Base-by-base conservation (phyloP, 2,113 vertebrate species). In the Rhinoptilus africanus region DNA sequence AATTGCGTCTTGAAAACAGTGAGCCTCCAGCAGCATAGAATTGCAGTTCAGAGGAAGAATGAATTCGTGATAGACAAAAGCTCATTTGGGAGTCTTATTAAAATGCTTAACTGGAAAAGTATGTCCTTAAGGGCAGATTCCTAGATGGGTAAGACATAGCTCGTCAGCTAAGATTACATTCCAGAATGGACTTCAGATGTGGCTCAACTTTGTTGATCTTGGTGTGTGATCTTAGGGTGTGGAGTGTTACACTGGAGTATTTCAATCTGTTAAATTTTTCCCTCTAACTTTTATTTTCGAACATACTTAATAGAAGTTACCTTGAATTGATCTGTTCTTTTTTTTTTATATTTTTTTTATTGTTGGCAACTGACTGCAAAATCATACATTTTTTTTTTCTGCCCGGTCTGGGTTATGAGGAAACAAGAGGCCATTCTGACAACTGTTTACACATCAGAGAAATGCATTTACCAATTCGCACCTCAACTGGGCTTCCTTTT, bases 101-200 rank as follows among this genome's bases (percentile, higher is more conserved):
- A 87, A 88, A 30, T 41, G 72, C 74, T 83, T 80, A 57, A 62
- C 50, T 95, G 59, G 75, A 88, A 90, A 96, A 96, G 60, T 45
- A 53, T 80, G 79, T 86, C 90, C 93, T 94, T 23, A 76, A 91
- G 90, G 92, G 82, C 78, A 83, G 17, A 90, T 95, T 91, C 43
- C 48, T 35, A 10, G 39, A 47, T 50, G 89, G 73, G 77, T 84
- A 75, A 78, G 60, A 47, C 20, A 4, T 15, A 68, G 84, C 81
- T 82, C 14, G 0, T 69, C 59, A 90, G 74, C 81, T 73, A 73
- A 59, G 81, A 85, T 63, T 85, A 4, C 71, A 21, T 90, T 85
- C 59, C 59, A 57, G 88, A 93, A 54, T 85, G 82, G 74, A 92
- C 88, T 85, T 96, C 89, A 97, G 75, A 88, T 92, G 81, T 68